Evolutionary conservation across 2,797 vertebrate genomes (phyloP).

Genomic region (Urophycis tenuis): DNA sequence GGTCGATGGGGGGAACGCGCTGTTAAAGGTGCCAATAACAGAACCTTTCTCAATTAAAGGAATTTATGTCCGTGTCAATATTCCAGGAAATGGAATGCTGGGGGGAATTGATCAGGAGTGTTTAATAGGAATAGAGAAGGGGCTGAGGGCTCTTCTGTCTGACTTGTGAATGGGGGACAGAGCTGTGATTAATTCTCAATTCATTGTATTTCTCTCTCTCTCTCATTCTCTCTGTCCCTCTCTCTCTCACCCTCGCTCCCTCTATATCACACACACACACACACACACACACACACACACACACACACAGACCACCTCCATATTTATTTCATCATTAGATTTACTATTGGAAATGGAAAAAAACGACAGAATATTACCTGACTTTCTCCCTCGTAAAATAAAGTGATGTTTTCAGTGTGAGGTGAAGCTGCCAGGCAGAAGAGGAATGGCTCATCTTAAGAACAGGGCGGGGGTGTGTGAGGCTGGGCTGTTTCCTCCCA

Average conservation of each 20-base stretch:
- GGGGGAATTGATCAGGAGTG: conserved; percentile 42
- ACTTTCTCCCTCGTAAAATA: no score
- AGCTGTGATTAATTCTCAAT: not conserved
- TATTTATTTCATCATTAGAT: not conserved
- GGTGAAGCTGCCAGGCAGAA: no score
- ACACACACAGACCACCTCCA: not conserved
- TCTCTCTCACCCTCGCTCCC: not conserved
- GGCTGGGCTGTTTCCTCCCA: no score
- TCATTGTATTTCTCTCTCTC: not conserved
- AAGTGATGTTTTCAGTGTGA: no score
- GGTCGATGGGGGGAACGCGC: not conserved
- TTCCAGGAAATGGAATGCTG: conserved; percentile 26
- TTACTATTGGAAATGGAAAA: not conserved
- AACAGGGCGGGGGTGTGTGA: no score
- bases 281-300: not conserved
- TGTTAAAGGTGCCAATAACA: conserved; percentile 38
- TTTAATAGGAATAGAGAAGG: conserved; percentile 13
- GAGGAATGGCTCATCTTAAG: no score
- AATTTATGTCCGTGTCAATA: conserved; percentile 53
- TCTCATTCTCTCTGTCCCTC: no score
- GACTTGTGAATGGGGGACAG: not conserved
- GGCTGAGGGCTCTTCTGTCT: not conserved
- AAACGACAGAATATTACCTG: no score
- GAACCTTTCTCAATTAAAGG: conserved; percentile 45
- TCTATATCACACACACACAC: not conserved